These are phyloP conservation scores for Troilus luridus DNA, from an alignment of 2,888 invertebrate species.

Conservation along the genomic window DNA sequence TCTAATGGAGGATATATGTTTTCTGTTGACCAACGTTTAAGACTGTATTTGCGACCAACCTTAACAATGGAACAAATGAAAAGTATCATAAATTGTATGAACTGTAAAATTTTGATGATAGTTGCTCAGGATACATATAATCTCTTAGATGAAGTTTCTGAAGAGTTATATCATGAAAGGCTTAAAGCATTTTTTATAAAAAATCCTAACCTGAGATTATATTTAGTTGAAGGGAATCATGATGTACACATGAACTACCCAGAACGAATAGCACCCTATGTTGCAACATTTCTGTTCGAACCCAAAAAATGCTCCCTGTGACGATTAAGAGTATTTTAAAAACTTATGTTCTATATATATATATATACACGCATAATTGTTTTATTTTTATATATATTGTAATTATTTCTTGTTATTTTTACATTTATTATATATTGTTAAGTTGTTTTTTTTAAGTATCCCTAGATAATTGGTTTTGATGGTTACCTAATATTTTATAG, in stretches of 20 bases:
- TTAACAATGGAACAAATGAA: slow-evolving; percentile 65
- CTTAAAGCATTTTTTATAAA: slow-evolving; percentile 58
- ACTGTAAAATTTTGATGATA: slow-evolving; percentile 65
- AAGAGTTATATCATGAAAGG: slow-evolving; percentile 55
- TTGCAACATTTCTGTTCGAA: slow-evolving; percentile 58
- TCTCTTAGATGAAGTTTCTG: slow-evolving; percentile 48
- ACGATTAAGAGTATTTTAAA: not conserved
- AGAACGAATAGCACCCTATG: slow-evolving; percentile 63
- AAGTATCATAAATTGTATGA: slow-evolving; percentile 63
- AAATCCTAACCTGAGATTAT: slow-evolving; percentile 60
- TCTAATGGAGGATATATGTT: slow-evolving; percentile 66
- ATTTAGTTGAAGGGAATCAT: slow-evolving; percentile 66
- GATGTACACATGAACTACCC: slow-evolving; percentile 66
- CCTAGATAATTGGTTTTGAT: not conserved
- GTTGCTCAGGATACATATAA: slow-evolving; percentile 64
- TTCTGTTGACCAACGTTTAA: slow-evolving; percentile 67
- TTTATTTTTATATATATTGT: not conserved
- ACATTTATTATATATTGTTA: not conserved
- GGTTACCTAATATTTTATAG: too few species aligned
- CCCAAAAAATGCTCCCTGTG: slow-evolving; percentile 29
- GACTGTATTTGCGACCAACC: slow-evolving; percentile 63
- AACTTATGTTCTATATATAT: not conserved
- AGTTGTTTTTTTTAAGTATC: not conserved
- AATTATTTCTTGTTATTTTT: not conserved
- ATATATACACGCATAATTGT: not conserved